Conservation (phyloP, 2,113 vertebrate species). For the Lipophrys pholis region DNA sequence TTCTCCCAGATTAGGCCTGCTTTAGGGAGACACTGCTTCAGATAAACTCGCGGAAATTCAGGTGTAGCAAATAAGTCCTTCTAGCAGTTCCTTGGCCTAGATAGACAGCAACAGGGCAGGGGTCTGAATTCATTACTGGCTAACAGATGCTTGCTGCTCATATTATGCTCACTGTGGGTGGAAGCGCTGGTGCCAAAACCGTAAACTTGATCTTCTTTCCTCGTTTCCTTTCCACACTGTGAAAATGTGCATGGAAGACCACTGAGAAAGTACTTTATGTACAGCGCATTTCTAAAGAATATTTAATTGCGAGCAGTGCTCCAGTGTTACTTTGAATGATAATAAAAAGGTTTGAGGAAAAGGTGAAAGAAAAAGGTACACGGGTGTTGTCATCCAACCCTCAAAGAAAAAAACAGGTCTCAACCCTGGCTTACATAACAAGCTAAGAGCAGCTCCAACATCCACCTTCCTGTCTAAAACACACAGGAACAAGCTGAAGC, state of each 20-base stretch:
- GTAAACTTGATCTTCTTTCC: conserved; percentile 32
- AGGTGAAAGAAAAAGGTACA: conserved; percentile 22
- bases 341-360: neutral
- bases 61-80: conserved; percentile 65
- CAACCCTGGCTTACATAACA: conserved; percentile 55
- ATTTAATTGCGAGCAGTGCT: neutral
- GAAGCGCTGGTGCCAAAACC: conserved; percentile 29
- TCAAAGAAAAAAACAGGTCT: neutral
- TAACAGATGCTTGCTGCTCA: conserved; percentile 61
- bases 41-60: conserved; percentile 63
- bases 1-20: conserved; percentile 61
- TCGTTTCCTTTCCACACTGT: conserved; percentile 21
- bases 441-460: conserved; percentile 53
- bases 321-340: neutral
- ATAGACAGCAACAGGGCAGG: conserved; percentile 51
- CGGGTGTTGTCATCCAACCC: neutral
- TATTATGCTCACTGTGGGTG: conserved; percentile 36
- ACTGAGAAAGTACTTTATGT: too few species aligned
- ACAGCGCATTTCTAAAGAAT: neutral
- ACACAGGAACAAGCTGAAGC: conserved; percentile 35
- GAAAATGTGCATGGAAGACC: conserved; percentile 1
- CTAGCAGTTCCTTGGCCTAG: conserved; percentile 61
- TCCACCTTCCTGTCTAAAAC: conserved; percentile 44
- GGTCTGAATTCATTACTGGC: conserved; percentile 57
- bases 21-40: conserved; percentile 59